Base-by-base conservation (phyloP, 2,888 invertebrate species). In the Drepana falcataria region DNA sequence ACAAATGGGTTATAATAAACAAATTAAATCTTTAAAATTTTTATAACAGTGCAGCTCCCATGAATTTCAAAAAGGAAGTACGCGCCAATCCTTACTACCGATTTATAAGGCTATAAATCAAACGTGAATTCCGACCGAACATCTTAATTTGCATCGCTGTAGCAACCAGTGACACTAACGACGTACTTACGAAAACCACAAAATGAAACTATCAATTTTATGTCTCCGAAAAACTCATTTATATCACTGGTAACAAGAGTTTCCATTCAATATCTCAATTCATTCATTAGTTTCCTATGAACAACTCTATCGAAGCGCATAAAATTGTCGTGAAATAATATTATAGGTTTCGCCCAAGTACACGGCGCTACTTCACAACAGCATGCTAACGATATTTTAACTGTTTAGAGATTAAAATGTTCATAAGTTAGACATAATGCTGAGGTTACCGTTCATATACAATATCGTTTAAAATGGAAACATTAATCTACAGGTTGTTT, bases 141-240 rank as follows among this genome's bases (percentile, higher is more conserved):
- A 80, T 85, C 83, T 88, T 86, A 84, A 88, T 88, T 88, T 87
- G 86, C 88, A 86, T 87, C 76, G 81, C 83, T 65, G 66, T 77
- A 81, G 81, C 67, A 73, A 73, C 73, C 77, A 70, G 76, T 74
- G 85, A 85, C 85, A 83, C 82, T 86, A 87, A 87, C 83, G 87
- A 87, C 80, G 75, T 68, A 75, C 75, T 78, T 79, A 85, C 76
- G 77, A 84, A 86, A 86, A 87, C 83, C 85, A 83, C 83, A 67
- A 78, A 83, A 85, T 78, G 74, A 71, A 83, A 82, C 83, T 83
- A 87, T 87, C 78, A 83, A 87, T 86, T 78, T 68, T 69, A 73
- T 83, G 82, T 81, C 82, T 75, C 80, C 77, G 77, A 81, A 77
- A 76, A 75, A 71, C 72, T 71, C 71, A 77, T 82, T 81, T 77